Evolutionary conservation across 1,140 invertebrate species (phyloP), one percentile per base, ranked within the genome.

Genomic region (Halesus radiatus): DNA sequence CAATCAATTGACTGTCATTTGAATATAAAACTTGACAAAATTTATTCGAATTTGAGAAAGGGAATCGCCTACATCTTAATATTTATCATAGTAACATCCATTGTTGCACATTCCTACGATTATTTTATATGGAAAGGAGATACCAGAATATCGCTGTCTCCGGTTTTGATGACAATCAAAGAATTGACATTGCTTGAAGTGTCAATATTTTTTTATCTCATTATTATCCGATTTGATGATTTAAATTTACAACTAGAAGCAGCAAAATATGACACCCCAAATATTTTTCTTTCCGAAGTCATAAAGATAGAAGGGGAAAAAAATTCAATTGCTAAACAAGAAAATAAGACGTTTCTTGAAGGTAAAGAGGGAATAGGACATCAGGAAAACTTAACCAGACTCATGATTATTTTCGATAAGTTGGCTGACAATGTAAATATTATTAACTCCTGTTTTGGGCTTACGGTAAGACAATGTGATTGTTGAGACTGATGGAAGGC

Each of bases 381-480:
- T 66, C 58, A 60, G 45, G 50, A 56, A 56, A 15, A 56, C 50
- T 22, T 70, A 3, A 70, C 22, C 37, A 53, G 23, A 18, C 22
- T 79, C 0, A 62, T 79, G 70, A 50, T 37, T 15, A 52, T 79
- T n/a, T 74, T 74, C 26, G 78, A 79, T 53, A 79, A 62, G 64
- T 20, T 79, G n/a, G 68, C 70, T 8, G 78, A 79, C 20, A 79
- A 79, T 62, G 50, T 37, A 20, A 52, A 79, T 53, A 74, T 75
- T 3, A 62, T 79, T 7, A 79, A 79, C 37, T 52, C 29, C 20
- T 54, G 32, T 52, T 79, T 45, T 64, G 78, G 68, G 23, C 1
- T 79, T 18, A 8, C 23, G 32, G 78, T 79, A 62, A 79, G 54
- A 3, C 2, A 29, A 29, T 29, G 26, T 29, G 26, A 29, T 29